Evolutionary conservation across 2,797 vertebrate species (phyloP).

Genomic region (Falco biarmicus): DNA sequence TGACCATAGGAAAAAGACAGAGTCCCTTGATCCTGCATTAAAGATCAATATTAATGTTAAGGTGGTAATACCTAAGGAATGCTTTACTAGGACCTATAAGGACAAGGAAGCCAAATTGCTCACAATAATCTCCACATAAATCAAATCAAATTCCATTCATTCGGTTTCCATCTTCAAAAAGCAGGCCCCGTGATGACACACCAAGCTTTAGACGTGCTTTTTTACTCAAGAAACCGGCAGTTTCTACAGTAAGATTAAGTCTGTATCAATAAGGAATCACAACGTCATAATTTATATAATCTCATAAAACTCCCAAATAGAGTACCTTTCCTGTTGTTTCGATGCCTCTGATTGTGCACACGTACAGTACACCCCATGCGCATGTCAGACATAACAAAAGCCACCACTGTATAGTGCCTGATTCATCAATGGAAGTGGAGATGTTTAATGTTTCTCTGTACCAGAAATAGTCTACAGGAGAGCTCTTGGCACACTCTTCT

Average conservation of each 20-base stretch:
- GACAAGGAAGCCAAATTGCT: background rate
- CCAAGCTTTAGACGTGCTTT: background rate
- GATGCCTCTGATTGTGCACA: slow-evolving; percentile 89
- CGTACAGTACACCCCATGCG: slow-evolving; percentile 86
- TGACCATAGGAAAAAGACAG: background rate
- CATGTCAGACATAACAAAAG: slow-evolving; percentile 83
- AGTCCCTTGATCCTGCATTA: background rate
- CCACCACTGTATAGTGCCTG: slow-evolving; percentile 88
- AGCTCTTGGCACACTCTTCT: slow-evolving; percentile 86
- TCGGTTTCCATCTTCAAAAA: background rate
- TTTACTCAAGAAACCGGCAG: background rate
- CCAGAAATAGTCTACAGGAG: slow-evolving; percentile 92
- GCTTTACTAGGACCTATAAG: background rate
- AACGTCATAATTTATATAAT: background rate
- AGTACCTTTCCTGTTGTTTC: slow-evolving; percentile 93
- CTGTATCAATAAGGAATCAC: background rate
- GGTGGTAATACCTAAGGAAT: background rate
- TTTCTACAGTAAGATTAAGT: background rate
- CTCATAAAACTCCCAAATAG: accelerated
- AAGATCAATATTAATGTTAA: background rate
- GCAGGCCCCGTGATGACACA: background rate
- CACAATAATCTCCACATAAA: background rate
- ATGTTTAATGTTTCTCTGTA: slow-evolving; percentile 90
- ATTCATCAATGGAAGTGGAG: slow-evolving; percentile 78
- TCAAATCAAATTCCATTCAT: background rate